Evolutionary conservation across 2,888 invertebrate species (phyloP).

Genomic region (Euspilapteryx auroguttella): DNA sequence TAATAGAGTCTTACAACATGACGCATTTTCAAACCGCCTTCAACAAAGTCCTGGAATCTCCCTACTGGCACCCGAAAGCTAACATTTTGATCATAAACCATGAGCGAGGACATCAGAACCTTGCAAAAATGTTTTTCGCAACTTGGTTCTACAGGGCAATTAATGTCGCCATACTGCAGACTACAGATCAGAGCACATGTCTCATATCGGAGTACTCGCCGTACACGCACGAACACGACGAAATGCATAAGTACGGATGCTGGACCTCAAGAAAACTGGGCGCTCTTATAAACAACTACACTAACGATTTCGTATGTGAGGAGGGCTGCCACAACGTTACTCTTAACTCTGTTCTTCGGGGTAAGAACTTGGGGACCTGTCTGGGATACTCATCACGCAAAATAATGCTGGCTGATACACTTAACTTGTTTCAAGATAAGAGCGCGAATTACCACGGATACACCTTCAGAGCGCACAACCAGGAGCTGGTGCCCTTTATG

Average conservation of each 20-base stretch:
- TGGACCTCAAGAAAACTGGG: constrained; percentile 24
- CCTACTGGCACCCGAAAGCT: constrained; percentile 32
- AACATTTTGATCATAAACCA: constrained; percentile 27
- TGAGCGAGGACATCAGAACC: constrained; percentile 10
- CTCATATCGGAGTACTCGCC: constrained; percentile 23
- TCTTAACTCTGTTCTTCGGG: constrained; percentile 18
- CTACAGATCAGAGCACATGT: too few relatives aligned
- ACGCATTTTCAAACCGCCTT: constrained; percentile 24
- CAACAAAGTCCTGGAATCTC: constrained; percentile 14
- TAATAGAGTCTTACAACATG: constrained; percentile 20
- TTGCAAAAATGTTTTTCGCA: constrained; percentile 25
- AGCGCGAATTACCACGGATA: constrained; percentile 28
- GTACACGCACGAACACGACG: constrained; percentile 18
- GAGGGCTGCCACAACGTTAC: constrained; percentile 26
- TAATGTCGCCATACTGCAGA: constrained; percentile 24
- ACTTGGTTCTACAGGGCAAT: constrained; percentile 30
- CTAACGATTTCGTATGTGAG: constrained; percentile 23
- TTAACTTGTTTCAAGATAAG: constrained; percentile 26
- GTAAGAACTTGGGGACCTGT: constrained; percentile 28
- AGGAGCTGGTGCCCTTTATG: constrained; percentile 26
- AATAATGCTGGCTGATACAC: constrained; percentile 10
- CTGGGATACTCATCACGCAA: constrained; percentile 24
- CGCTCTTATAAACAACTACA: constrained; percentile 18
- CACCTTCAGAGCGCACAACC: constrained; percentile 17
- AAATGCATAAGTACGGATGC: constrained; percentile 22